Evolutionary conservation across 2,797 vertebrate species (phyloP).

Genomic region (Geotrypetes seraphini): DNA sequence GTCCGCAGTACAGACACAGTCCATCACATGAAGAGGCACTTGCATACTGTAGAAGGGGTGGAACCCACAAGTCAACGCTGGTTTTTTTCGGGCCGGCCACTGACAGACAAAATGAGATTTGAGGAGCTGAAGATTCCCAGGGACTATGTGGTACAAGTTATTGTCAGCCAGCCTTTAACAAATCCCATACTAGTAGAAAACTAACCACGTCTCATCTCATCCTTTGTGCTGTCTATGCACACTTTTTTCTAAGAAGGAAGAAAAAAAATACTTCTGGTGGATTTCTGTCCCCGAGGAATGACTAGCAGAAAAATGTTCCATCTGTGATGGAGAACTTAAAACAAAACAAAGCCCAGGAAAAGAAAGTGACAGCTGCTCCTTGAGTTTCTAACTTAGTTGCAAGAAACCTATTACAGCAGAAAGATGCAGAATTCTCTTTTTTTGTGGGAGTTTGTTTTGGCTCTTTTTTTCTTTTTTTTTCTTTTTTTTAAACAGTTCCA

Average conservation of each 20-base stretch:
- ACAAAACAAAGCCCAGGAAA: too few species aligned
- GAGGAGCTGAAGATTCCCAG: slow-evolving; percentile 95
- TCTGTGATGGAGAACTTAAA: slow-evolving; percentile 63
- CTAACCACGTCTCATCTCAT: slow-evolving; percentile 44
- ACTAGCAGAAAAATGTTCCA: slow-evolving; percentile 56
- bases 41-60: slow-evolving; percentile 79
- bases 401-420: slow-evolving; percentile 20
- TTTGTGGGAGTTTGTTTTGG: too few species aligned
- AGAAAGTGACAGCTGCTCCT: not conserved
- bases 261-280: slow-evolving; percentile 33
- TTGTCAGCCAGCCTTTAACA: slow-evolving; percentile 84
- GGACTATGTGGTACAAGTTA: slow-evolving; percentile 97
- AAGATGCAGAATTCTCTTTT: too few species aligned
- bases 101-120: slow-evolving; percentile 91
- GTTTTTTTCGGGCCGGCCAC: slow-evolving; percentile 94
- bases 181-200: slow-evolving; percentile 80
- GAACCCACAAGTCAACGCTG: slow-evolving; percentile 78
- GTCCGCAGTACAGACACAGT: slow-evolving; percentile 88
- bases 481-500: slow-evolving; percentile 3
- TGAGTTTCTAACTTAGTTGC: slow-evolving; percentile 13
- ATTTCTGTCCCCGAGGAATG: slow-evolving; percentile 49
- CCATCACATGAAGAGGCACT: slow-evolving; percentile 87
- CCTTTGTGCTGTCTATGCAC: slow-evolving; percentile 36
- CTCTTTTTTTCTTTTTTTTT: too few species aligned
- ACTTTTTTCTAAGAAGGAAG: too few species aligned